Base-by-base conservation (phyloP, 2,113 vertebrate species). In the Gavia stellata region DNA sequence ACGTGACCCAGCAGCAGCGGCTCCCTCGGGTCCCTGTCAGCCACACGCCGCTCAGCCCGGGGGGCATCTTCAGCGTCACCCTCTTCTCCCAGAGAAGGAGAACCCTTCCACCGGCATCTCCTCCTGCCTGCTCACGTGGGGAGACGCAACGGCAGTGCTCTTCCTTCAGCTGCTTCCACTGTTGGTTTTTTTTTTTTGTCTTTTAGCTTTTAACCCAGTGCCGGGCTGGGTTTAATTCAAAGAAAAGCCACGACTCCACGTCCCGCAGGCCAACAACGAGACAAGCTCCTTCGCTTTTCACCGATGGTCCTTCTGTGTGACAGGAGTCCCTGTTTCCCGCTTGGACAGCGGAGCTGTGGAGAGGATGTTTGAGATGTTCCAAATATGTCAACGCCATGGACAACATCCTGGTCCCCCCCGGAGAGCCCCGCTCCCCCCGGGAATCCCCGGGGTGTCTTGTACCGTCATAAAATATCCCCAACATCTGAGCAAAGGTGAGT, bases 1-100 rank as follows among this genome's bases (percentile, higher is more conserved):
- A 1, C 2, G 0, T 3, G 1, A 18, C 1, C 8, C 58, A 2
- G 9, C 59, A 13, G 72, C 59, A 13, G 72, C 31, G 4, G 49
- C 65, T 50, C 16, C 61, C 31, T 8, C 1, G 1, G 24, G 31
- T 2, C 38, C 44, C 36, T 2, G 1, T 0, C 16, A 56, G 61
- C 55, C 62, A 0, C 44, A 1, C 1, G 0, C n/a, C 3, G 72
- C 50, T 5, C 40, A 5, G 1, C 26, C 3, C 2, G 0, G 61
- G 33, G 33, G 14, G 7, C 45, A 8, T 0, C 47, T 5, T 26
- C 80, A 1, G 17, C 2, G 1, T 23, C 75, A 4, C 3, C 61
- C 5, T 2, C 61, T 28, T 5, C 79, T 71, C 50, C 50, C 1
- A 2, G 26, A 3, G 18, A 8, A 8, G 7, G 31, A 14, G 33